Conservation (phyloP, 1,140 invertebrate species). For the Microplitis demolitor region DNA sequence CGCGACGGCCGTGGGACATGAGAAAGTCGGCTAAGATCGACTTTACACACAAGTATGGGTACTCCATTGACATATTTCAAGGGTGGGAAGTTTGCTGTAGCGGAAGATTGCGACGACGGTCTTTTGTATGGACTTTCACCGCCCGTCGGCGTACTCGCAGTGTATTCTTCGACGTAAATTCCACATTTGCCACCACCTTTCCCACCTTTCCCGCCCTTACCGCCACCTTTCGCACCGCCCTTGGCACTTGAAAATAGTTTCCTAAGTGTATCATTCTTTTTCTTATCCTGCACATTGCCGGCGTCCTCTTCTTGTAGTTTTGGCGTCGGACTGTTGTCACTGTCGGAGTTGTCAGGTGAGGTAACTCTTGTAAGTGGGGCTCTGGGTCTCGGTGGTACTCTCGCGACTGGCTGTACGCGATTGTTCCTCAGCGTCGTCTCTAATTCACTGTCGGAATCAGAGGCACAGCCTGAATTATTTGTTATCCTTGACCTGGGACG, state of each 20-base stretch:
- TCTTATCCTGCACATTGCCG: constrained; percentile 69
- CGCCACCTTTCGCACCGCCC: constrained; percentile 64
- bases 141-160: constrained; percentile 52
- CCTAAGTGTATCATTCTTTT: constrained; percentile 72
- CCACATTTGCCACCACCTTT: constrained; percentile 66
- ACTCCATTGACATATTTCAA: constrained; percentile 46
- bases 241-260: constrained; percentile 68
- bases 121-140: constrained; percentile 59
- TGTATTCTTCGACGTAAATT: constrained; percentile 58
- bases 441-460: constrained; percentile 55
- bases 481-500: constrained; percentile 47
- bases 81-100: constrained; percentile 33
- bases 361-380: constrained; percentile 46
- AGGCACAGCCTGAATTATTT: constrained; percentile 41
- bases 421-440: constrained; percentile 45
- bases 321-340: constrained; percentile 57
- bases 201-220: constrained; percentile 65
- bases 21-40: constrained; percentile 53
- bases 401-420: constrained; percentile 40
- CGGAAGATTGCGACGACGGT: constrained; percentile 44
- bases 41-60: constrained; percentile 53
- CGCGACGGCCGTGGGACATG: constrained; percentile 48
- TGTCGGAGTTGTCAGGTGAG: constrained; percentile 54
- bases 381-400: constrained; percentile 53
- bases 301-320: constrained; percentile 64